Evolutionary conservation across 1,140 invertebrate genomes (phyloP), one percentile per base, ranked within the genome.

Genomic region (Bicyclus anynana): DNA sequence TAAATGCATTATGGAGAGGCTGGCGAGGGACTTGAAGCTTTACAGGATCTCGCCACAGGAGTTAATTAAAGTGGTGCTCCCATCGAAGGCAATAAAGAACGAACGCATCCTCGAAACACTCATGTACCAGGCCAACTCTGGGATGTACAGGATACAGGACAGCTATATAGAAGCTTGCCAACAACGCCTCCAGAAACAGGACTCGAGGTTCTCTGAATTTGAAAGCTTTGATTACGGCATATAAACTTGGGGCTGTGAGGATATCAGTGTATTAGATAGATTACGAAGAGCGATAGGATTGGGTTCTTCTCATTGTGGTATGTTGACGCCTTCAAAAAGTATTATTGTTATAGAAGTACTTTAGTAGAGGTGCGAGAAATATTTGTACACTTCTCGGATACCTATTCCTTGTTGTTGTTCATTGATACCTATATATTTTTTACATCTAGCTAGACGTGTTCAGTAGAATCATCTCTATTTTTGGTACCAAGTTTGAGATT

Each of bases 41-140:
- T 95, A 97, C 71, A 93, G 95, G 74, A 98, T 98, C 76, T 95
- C 96, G 51, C 96, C 96, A 4, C 95, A 97, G 73, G 96, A 98
- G 89, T 91, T 98, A 40, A 96, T 98, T 53, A 97, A 96, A 90
- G 94, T 97, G 65, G 96, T 98, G 33, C 87, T 98, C 62, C 97
- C 96, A 37, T 96, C 95, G 33, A 98, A 97, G 84, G 95, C 96
- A 12, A 97, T 98, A 64, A 97, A 95, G 74, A 97, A 98, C 82
- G 96, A 98, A 78, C 91, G 94, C 23, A 98, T 98, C 59, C 90
- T 98, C 58, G 96, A 97, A 84, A 98, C 97, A 0, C 89, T 98
- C 18, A 96, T 97, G 94, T 95, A 94, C 77, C 97, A 98, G 89
- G 96, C 96, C 26, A 97, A 97, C 80, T 93, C 95, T 0, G 97